Base-by-base conservation (phyloP, 2,113 vertebrate species). In the Tychaedon coryphoeus region DNA sequence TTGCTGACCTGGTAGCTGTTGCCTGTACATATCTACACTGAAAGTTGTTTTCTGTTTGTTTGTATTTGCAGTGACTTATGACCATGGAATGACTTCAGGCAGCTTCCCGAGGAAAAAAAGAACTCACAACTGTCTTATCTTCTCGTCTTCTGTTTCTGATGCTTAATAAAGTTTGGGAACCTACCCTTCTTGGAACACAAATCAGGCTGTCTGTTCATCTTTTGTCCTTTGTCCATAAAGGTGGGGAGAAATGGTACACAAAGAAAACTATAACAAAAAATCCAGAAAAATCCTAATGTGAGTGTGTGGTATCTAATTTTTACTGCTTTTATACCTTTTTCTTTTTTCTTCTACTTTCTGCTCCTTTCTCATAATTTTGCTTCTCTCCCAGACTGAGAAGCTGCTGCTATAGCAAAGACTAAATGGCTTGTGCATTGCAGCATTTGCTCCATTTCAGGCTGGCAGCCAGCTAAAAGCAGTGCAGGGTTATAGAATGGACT, bases 211-310 rank as follows among this genome's bases (percentile, higher is more conserved):
- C 48, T 19, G 20, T 64, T 90, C 34, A 47, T 50, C 9, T 83
- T 78, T 66, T 54, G 26, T 48, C 16, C 20, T 78, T 73, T 61
- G 16, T 24, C 8, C 2, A 9, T 24, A 20, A 1, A 51, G 17
- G 43, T 2, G 19, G 22, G 9, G 4, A 15, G 25, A 74, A 85
- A 72, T 19, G 8, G 6, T 40, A 18, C 20, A 45, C 23, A 54
- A 67, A 78, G 3, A 12, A 77, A 61, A 58, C 20, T 31, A 5
- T 2, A 15, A 7, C 60, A 56, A 50, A 38, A 24, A 14, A 7
- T 4, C 8, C 31, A 1, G 0, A 4, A 14, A 13, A 43, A 28
- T 2, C 2, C 7, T 61, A 38, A 1, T 19, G 8, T 19, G 13
- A 8, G 12, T 47, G 9, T 7, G 11, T 45, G 13, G 18, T 70